These are phyloP conservation scores for Lophochroa leadbeateri DNA, from an alignment of 2,113 vertebrate genomes.

Conservation along the genomic window DNA sequence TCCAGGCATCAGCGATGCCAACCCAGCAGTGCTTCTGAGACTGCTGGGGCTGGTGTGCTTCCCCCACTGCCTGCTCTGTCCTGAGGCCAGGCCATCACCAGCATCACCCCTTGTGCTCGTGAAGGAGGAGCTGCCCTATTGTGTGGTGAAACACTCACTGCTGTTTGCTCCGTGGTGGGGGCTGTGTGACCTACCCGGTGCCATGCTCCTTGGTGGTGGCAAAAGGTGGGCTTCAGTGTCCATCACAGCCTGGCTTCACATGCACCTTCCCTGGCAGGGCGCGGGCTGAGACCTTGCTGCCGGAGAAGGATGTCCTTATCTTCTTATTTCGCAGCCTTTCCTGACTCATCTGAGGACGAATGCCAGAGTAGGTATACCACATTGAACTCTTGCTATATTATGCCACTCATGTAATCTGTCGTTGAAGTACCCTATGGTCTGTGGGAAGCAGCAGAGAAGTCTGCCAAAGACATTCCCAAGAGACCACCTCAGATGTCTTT, in stretches of 20 bases:
- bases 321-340: background rate
- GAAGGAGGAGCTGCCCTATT: background rate
- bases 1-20: no score
- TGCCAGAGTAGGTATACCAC: no score
- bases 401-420: background rate
- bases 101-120: accelerated
- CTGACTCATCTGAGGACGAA: accelerated
- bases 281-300: background rate
- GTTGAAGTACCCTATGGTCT: background rate
- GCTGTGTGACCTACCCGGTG: background rate
- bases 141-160: accelerated
- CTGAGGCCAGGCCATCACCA: background rate
- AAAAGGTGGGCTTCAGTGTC: background rate
- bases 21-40: no score
- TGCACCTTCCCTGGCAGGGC: background rate
- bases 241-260: accelerated
- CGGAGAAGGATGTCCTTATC: background rate
- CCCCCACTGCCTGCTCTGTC: accelerated
- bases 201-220: background rate
- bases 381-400: background rate
- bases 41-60: background rate
- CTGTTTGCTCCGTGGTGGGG: accelerated
- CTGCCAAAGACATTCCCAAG: background rate
- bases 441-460: background rate
- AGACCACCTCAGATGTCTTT: background rate